Percentiles rank a stretch among this genome's conserved stretches.
These are phyloP conservation scores for Scytalopus superciliaris DNA, from an alignment of 2,113 vertebrate species.

Conservation along the genomic window DNA sequence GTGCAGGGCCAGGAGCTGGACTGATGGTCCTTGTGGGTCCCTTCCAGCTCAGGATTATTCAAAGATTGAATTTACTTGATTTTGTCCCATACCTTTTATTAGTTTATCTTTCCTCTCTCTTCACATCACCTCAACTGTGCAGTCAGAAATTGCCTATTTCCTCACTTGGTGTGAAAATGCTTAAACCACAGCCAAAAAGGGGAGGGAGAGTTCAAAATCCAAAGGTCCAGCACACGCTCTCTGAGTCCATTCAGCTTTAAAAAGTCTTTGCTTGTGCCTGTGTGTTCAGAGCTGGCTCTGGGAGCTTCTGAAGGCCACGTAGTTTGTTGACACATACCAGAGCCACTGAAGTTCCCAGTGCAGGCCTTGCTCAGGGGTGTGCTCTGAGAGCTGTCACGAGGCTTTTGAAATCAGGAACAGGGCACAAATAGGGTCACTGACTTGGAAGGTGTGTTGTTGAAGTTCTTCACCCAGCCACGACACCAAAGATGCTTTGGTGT, in stretches of 20 bases:
- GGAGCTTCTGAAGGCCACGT: background rate
- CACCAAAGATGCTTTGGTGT: background rate
- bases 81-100: background rate
- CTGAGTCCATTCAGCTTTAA: background rate
- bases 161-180: background rate
- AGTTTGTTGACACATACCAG: background rate
- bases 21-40: background rate
- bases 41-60: background rate
- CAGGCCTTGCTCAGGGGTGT: background rate
- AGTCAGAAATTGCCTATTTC: background rate
- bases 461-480: background rate
- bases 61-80: background rate
- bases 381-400: background rate
- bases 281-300: background rate
- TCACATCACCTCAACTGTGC: background rate
- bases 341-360: background rate
- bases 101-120: background rate
- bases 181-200: background rate
- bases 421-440: background rate
- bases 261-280: background rate
- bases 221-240: rapidly evolving
- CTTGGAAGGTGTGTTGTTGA: background rate
- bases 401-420: background rate
- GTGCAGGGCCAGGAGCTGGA: background rate
- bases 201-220: background rate